Conservation (phyloP, 2,888 invertebrate species). For the Ormyrus rosae region DNA sequence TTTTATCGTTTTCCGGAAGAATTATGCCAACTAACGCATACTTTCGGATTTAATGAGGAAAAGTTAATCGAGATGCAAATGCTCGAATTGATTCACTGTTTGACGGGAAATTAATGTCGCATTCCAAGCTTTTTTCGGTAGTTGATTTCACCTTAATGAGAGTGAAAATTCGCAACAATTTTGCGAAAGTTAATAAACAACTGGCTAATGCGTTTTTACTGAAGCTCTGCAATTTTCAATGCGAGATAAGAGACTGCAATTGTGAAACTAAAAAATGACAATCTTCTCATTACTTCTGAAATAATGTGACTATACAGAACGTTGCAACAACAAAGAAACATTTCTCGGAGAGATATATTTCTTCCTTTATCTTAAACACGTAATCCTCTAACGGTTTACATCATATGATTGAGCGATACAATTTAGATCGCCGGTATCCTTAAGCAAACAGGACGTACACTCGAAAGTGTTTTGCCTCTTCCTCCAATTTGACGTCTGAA, state of each 20-base stretch:
- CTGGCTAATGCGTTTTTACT: no score
- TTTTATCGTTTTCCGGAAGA: background rate
- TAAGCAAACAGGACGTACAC: conserved; percentile 7
- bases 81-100: background rate
- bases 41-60: conserved; percentile 21
- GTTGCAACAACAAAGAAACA: background rate
- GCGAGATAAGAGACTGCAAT: no score
- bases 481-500: background rate
- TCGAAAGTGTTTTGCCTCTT: conserved; percentile 5
- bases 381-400: background rate
- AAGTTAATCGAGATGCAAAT: conserved; percentile 28
- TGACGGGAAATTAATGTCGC: background rate
- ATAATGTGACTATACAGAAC: no score
- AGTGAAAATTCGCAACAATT: conserved; percentile 22
- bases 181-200: no score
- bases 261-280: no score
- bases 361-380: background rate
- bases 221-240: no score
- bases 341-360: background rate
- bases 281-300: no score
- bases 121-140: background rate
- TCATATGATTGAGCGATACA: background rate
- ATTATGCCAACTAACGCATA: background rate
- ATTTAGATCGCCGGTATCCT: background rate
- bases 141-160: conserved; percentile 41